Conservation (phyloP, 2,113 vertebrate genomes). For the Dicrurus megarhynchus region DNA sequence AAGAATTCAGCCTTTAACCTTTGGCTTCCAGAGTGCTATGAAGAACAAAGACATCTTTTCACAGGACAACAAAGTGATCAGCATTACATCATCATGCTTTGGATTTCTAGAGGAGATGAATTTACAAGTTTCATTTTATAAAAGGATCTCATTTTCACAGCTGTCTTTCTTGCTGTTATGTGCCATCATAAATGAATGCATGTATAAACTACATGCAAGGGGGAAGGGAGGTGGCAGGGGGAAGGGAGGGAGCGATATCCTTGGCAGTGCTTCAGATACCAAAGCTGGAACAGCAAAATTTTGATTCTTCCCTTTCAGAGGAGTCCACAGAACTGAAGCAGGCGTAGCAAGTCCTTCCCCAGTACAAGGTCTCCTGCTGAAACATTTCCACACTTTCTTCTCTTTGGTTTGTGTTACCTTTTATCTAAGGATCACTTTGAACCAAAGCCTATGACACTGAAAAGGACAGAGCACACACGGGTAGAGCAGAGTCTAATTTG, state of each 20-base stretch:
- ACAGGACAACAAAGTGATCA: background rate
- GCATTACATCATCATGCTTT: background rate
- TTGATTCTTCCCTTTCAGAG: background rate
- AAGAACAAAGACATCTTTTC: conserved; percentile 21
- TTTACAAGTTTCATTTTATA: background rate
- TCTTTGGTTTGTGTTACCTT: background rate
- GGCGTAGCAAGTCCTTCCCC: background rate
- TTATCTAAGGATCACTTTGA: background rate
- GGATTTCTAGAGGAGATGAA: background rate
- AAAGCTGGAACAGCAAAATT: background rate
- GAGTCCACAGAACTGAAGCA: background rate
- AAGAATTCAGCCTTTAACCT: conserved; percentile 34
- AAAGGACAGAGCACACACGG: background rate
- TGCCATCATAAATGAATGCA: background rate
- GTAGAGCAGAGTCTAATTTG: background rate
- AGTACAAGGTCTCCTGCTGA: background rate
- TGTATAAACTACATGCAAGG: background rate
- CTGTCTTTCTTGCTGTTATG: background rate
- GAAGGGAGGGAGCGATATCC: accelerated
- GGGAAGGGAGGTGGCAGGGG: accelerated
- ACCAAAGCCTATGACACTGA: background rate
- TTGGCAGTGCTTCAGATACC: background rate
- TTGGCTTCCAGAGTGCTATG: background rate
- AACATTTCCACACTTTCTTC: background rate
- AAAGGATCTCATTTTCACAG: background rate